Percentiles rank a stretch among this genome's conserved stretches.
Conservation (phyloP, 1,140 invertebrate genomes). For the Stegodyphus mimosarum region DNA sequence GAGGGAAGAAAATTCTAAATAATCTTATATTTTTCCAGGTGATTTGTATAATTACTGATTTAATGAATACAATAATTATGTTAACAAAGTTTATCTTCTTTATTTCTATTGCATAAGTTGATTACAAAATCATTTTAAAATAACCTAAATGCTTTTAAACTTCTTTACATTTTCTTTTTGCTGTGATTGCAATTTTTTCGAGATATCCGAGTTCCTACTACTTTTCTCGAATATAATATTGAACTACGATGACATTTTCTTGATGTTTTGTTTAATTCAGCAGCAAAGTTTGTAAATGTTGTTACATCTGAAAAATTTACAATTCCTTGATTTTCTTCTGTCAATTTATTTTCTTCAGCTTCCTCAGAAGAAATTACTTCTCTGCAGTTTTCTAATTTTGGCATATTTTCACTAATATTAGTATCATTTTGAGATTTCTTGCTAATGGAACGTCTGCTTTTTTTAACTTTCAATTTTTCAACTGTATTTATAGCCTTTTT, state of each 20-base stretch:
- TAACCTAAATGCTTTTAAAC: no score
- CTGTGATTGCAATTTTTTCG: no score
- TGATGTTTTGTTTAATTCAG: slow-evolving; percentile 9
- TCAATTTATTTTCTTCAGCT: background rate
- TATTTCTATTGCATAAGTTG: no score
- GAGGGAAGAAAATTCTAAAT: no score
- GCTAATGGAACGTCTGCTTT: background rate
- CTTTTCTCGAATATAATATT: slow-evolving; percentile 22
- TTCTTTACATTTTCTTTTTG: no score
- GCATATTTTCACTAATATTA: background rate
- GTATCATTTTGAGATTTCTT: background rate
- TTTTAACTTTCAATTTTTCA: background rate
- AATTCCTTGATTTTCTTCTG: background rate
- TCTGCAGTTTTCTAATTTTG: background rate
- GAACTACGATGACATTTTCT: slow-evolving; percentile 42
- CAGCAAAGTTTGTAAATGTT: slow-evolving; percentile 36
- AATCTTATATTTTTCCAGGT: no score
- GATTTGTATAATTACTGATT: no score
- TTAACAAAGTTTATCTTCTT: no score
- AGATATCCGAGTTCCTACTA: slow-evolving; percentile 32
- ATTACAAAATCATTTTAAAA: no score
- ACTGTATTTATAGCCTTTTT: background rate
- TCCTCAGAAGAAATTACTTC: no score
- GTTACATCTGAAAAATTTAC: background rate
- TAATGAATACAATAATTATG: no score